A percentile compares a stretch with the other conserved stretches of the same genome.
phyloP scores from a whole-genome alignment of 2,888 invertebrate species.

The Empis livida region DNA sequence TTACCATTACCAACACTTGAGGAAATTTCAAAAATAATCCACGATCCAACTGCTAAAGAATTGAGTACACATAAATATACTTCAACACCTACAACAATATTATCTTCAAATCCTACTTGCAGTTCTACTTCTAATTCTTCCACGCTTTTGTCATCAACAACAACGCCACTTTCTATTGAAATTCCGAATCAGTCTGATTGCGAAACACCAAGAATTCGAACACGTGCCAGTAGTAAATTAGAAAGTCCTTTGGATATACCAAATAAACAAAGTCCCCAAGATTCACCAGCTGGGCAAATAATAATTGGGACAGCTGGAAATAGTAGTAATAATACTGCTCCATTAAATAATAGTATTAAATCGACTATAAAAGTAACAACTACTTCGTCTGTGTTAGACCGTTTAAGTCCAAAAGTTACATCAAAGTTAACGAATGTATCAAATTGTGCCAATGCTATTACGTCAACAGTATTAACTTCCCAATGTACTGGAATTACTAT shows the following conservation, averaged over 20 bases:
- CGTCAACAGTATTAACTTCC: not conserved
- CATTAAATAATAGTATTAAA: constrained; percentile 27
- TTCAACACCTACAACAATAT: not conserved
- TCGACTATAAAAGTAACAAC: constrained; percentile 15
- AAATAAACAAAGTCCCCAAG: constrained; percentile 38
- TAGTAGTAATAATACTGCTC: constrained; percentile 10
- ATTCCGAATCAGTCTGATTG: constrained; percentile 48
- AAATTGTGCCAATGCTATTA: constrained; percentile 1
- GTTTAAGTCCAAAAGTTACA: constrained; percentile 19
- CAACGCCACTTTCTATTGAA: constrained; percentile 63
- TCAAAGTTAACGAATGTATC: constrained; percentile 10
- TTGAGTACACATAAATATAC: too few species aligned
- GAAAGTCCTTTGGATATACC: constrained; percentile 49
- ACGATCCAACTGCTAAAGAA: too few species aligned
- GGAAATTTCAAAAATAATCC: too few species aligned
- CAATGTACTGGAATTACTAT: not conserved
- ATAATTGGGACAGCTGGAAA: too few species aligned
- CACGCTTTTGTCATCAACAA: not conserved
- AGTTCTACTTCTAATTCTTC: too few species aligned
- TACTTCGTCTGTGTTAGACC: constrained; percentile 16
- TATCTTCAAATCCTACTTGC: not conserved
- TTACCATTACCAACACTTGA: too few species aligned
- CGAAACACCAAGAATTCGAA: constrained; percentile 43
- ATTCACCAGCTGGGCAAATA: constrained; percentile 29
- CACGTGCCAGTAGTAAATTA: constrained; percentile 54